These are phyloP conservation scores for Melanerpes aurifrons DNA, from an alignment of 2,113 vertebrate species.

Conservation along the genomic window DNA sequence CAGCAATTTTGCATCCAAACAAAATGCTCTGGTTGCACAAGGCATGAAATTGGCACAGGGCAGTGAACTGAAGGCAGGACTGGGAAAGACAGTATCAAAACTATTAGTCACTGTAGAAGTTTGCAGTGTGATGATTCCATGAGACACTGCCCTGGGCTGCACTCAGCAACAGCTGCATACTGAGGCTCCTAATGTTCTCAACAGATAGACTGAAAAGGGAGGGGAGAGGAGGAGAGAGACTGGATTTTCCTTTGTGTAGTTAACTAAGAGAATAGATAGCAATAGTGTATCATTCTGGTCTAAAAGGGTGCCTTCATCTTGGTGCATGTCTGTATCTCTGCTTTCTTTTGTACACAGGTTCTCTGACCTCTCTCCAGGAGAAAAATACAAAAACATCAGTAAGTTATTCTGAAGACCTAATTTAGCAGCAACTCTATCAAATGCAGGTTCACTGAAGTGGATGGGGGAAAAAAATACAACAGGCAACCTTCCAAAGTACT, in stretches of 20 bases:
- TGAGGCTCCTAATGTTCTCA: not conserved
- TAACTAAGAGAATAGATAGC: conserved; percentile 5
- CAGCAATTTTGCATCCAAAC: not conserved
- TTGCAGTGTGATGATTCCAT: not conserved
- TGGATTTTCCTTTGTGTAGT: not conserved
- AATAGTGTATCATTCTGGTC: not conserved
- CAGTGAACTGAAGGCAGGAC: not conserved
- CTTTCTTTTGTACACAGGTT: conserved; percentile 38
- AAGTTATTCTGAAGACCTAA: conserved; percentile 41
- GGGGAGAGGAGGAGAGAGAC: not conserved
- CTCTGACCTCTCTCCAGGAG: not conserved
- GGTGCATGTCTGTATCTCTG: not conserved
- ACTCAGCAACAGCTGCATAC: not conserved
- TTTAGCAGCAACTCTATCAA: conserved; percentile 22
- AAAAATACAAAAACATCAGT: conserved; percentile 13
- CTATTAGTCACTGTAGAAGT: conserved; percentile 21
- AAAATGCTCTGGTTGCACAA: not conserved
- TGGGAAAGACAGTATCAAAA: conserved; percentile 15
- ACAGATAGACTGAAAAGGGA: not conserved
- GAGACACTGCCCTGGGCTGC: not conserved
- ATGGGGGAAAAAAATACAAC: not conserved
- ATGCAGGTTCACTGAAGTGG: conserved; percentile 15
- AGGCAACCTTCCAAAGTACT: not conserved
- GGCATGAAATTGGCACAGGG: not conserved
- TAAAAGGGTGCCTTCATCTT: conserved; percentile 40